Base-by-base conservation (phyloP, 2,888 invertebrate species). In the Acronicta psi region DNA sequence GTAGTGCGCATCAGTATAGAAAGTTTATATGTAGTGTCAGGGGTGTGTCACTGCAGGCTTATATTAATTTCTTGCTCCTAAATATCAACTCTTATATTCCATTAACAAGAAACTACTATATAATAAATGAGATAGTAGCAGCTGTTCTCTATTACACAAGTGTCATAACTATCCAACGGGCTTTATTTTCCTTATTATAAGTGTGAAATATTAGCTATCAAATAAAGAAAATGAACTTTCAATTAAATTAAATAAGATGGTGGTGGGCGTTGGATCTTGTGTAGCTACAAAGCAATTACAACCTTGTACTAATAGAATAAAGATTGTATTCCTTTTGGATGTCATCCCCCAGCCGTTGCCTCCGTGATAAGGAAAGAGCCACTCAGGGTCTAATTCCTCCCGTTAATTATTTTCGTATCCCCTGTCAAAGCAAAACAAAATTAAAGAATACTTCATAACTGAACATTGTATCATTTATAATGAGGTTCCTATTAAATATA, bases 211-310 rank as follows among this genome's bases (percentile, higher is more conserved):
- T 76, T 74, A 74, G 68, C 68, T 65, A 69, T 77, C 74, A 73
- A 77, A 76, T 74, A 70, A 76, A 76, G 70, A 74, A 76, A 77
- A 75, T 68, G 77, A 74, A 77, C 72, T 66, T 74, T 75, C 74
- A 77, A 77, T 77, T 73, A 72, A 74, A 77, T 72, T 68, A 69
- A 69, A 74, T 68, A 70, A 65, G 50, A 65, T 36, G 14, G 25
- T 53, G 49, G 44, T 49, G 43, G 59, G 37, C 10, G 59, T 25
- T 41, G 34, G 65, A 70, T 54, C 54, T 61, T 61, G 45, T 50
- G 50, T 37, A 43, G 13, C 8, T 41, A 34, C 61, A 46, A 47
- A 17, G 23, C 17, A 69, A 64, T 56, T 6, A 16, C 18, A 40
- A 61, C 60, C 46, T 63, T 62, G 51, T 13, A 1, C 1, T 2